Evolutionary conservation across 2,888 invertebrate genomes (phyloP).

Genomic region (Netelia inedita): DNA sequence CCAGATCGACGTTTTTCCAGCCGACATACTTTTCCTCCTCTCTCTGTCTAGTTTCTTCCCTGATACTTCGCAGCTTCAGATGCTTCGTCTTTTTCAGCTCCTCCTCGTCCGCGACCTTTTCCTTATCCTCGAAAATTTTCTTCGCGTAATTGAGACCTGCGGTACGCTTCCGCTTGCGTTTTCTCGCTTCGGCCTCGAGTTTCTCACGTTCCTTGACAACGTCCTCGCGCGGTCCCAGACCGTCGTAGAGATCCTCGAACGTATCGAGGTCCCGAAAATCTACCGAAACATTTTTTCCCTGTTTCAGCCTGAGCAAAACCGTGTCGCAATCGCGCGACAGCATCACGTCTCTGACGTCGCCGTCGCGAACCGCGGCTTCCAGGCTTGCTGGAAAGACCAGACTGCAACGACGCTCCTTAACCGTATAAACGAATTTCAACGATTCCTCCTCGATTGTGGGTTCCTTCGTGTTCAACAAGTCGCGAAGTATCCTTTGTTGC

Average conservation of each 20-base stretch:
- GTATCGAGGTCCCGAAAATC: conserved; percentile 88
- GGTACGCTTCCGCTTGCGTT: conserved; percentile 88
- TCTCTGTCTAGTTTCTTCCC: conserved; percentile 75
- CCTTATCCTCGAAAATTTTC: conserved; percentile 92
- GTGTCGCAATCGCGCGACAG: conserved; percentile 92
- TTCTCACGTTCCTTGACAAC: conserved; percentile 88
- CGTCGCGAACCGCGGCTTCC: conserved; percentile 92
- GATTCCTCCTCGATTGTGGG: conserved; percentile 85
- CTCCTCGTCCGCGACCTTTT: conserved; percentile 89
- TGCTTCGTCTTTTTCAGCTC: conserved; percentile 85
- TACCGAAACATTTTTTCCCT: conserved; percentile 91
- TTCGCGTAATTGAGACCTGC: conserved; percentile 89
- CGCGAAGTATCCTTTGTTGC: conserved; percentile 88
- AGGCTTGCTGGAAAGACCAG: conserved; percentile 91
- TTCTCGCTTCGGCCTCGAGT: conserved; percentile 86
- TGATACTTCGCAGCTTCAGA: conserved; percentile 79
- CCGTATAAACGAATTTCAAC: conserved; percentile 90
- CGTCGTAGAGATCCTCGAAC: conserved; percentile 88
- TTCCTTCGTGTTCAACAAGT: conserved; percentile 88
- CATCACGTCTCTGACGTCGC: conserved; percentile 92
- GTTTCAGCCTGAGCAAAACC: conserved; percentile 90
- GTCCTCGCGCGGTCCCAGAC: conserved; percentile 90
- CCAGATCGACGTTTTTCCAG: conserved; percentile 86
- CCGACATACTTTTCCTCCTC: conserved; percentile 81
- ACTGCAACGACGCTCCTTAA: conserved; percentile 91